Conservation (phyloP, 2,888 invertebrate genomes). For the Pollenia amentaria region DNA sequence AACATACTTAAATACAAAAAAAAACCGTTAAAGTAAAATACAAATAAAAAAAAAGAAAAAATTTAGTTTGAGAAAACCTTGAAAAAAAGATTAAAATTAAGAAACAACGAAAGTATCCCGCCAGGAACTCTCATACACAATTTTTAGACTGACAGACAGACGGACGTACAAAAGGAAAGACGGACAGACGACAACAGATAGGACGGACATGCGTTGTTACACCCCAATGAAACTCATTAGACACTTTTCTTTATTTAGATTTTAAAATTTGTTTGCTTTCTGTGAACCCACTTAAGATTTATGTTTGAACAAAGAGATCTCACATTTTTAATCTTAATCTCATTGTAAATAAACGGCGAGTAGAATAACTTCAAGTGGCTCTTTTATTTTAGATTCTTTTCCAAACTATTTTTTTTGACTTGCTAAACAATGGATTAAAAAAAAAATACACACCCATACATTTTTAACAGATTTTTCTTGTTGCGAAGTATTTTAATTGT, state of each 20-base stretch:
- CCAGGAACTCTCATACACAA: constrained; percentile 34
- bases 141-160: neutral
- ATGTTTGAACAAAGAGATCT: constrained; percentile 8
- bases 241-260: constrained; percentile 13
- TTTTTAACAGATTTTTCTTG: constrained; percentile 8
- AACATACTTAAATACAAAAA: constrained; percentile 16
- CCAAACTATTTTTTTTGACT: constrained; percentile 40
- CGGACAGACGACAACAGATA: neutral
- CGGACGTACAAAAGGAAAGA: neutral
- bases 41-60: neutral
- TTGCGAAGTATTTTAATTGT: neutral
- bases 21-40: neutral
- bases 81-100: constrained; percentile 58
- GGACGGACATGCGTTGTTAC: constrained; percentile 25
- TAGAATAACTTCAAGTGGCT: constrained; percentile 56
- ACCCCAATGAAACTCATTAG: constrained; percentile 49
- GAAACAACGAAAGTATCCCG: constrained; percentile 61
- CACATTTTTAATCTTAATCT: constrained; percentile 36
- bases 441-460: constrained; percentile 51
- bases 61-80: constrained; percentile 62
- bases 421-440: constrained; percentile 56
- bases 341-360: constrained; percentile 26
- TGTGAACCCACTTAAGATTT: constrained; percentile 61
- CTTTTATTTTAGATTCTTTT: constrained; percentile 20
- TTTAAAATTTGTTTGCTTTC: neutral